A percentile compares a stretch with the other conserved stretches of the same genome.
Evolutionary conservation across 2,888 invertebrate genomes (phyloP).

Genomic region (Smittia aterrima): DNA sequence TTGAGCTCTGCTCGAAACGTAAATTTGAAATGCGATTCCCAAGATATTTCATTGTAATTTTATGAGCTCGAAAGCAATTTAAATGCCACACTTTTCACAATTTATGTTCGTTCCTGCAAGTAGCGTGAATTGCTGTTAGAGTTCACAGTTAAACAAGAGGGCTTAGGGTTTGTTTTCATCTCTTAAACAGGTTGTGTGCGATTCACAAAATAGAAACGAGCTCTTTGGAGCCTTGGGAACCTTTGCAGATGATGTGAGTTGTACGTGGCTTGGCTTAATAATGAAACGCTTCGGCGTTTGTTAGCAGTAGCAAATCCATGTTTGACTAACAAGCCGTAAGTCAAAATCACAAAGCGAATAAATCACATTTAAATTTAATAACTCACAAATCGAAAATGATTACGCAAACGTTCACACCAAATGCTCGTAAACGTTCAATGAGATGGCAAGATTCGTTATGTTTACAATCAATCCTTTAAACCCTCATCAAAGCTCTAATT

Average conservation of each 20-base stretch:
- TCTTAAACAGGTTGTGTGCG: not conserved
- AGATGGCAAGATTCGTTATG: not conserved
- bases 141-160: not conserved
- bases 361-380: not conserved
- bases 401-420: not conserved
- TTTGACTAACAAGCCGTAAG: not conserved
- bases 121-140: not conserved
- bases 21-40: slow-evolving; percentile 26
- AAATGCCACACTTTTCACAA: slow-evolving; percentile 35
- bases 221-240: not conserved
- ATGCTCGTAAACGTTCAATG: not conserved
- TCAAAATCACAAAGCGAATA: not conserved
- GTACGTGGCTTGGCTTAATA: too few relatives aligned
- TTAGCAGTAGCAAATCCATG: too few relatives aligned
- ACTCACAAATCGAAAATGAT: not conserved
- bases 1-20: not conserved
- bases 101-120: slow-evolving; percentile 23
- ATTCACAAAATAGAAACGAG: not conserved
- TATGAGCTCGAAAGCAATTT: slow-evolving; percentile 38
- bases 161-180: not conserved
- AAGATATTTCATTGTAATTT: slow-evolving; percentile 38
- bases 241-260: too few relatives aligned
- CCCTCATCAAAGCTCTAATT: not conserved
- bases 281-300: not conserved
- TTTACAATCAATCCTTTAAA: not conserved